Percentiles rank a stretch among this genome's conserved stretches.
Evolutionary conservation across 2,797 vertebrate genomes (phyloP).

Genomic region (Cynodonichthys magdalenae): DNA sequence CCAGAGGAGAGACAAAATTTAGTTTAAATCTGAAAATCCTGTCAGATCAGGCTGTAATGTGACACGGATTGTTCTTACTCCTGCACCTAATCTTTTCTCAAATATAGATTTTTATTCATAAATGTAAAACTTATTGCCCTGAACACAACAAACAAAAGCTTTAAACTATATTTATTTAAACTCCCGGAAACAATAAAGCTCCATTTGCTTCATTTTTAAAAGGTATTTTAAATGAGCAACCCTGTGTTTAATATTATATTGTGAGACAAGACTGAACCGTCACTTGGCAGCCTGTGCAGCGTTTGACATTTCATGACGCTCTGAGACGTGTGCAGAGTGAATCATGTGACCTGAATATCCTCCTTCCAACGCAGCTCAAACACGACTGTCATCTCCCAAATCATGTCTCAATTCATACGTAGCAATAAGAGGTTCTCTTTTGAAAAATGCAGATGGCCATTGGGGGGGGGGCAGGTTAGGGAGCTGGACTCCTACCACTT

Average conservation of each 20-base stretch:
- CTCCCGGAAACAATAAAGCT: background rate
- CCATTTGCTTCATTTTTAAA: background rate
- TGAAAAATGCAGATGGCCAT: constrained; percentile 72
- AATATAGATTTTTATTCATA: constrained; percentile 45
- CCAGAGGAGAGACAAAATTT: constrained; percentile 51
- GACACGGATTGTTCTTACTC: constrained; percentile 64
- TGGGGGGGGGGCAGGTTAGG: constrained; percentile 70
- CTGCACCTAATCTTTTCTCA: constrained; percentile 44
- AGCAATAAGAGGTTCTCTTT: constrained; percentile 61
- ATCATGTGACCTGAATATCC: constrained; percentile 50
- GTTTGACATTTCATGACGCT: constrained; percentile 57
- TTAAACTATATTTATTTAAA: background rate
- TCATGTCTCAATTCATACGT: constrained; percentile 58
- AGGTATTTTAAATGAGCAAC: background rate
- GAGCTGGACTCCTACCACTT: constrained; percentile 72
- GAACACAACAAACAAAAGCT: constrained; percentile 22
- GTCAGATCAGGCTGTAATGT: constrained; percentile 77
- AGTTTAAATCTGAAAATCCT: constrained; percentile 66
- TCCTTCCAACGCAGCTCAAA: constrained; percentile 49
- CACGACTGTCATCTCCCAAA: constrained; percentile 60
- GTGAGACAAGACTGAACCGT: constrained; percentile 3
- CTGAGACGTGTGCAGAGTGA: constrained; percentile 26
- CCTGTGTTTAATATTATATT: too few relatives aligned
- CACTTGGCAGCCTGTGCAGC: constrained; percentile 27
- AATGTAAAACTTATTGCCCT: constrained; percentile 30